These are phyloP conservation scores for Struthidea cinerea DNA, from an alignment of 2,113 vertebrate genomes.

Conservation along the genomic window DNA sequence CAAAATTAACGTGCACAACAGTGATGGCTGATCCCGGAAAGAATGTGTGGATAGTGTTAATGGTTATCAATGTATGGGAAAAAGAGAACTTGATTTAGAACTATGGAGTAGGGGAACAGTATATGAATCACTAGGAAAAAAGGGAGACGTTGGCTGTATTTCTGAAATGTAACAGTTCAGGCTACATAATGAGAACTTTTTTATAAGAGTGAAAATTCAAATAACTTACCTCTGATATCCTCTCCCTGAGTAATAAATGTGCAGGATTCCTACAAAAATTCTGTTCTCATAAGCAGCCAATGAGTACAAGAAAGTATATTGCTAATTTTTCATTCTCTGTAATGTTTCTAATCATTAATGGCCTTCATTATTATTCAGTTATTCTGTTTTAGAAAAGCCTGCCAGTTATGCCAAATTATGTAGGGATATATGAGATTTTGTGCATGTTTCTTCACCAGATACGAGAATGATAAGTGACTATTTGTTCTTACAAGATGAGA, in stretches of 20 bases:
- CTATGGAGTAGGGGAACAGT: background rate
- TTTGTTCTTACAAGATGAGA: background rate
- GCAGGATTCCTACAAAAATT: background rate
- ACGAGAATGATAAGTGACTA: background rate
- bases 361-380: conserved; percentile 50
- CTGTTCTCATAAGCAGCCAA: background rate
- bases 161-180: background rate
- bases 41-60: background rate
- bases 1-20: background rate
- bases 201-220: background rate
- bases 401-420: background rate
- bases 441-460: background rate
- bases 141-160: background rate
- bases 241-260: background rate
- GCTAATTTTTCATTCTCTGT: conserved; percentile 8
- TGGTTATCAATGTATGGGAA: background rate
- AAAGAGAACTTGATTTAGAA: background rate
- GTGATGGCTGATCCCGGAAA: background rate
- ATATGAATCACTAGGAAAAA: background rate
- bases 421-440: background rate
- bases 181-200: background rate
- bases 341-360: conserved; percentile 41
- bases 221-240: background rate
- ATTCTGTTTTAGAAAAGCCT: conserved; percentile 30
- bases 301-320: background rate